These are phyloP conservation scores for Archips xylosteana DNA, from an alignment of 2,888 invertebrate species.

Conservation along the genomic window DNA sequence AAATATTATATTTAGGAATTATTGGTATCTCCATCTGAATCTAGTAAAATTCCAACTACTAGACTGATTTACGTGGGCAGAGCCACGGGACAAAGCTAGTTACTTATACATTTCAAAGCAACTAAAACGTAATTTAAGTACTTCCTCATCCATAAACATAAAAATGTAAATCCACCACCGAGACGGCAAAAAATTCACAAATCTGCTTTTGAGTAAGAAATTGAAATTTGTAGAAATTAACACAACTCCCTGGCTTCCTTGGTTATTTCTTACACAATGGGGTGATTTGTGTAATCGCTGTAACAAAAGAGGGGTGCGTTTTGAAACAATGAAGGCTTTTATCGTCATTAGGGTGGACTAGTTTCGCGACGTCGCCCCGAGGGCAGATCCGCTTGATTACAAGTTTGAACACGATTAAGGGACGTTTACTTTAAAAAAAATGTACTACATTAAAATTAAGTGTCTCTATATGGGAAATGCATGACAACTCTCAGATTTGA, in stretches of 20 bases:
- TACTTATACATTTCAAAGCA: no score
- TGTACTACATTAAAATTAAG: no score
- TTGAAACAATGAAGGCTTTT: conserved; percentile 47
- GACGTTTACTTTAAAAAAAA: background rate
- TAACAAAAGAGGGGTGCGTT: conserved; percentile 46
- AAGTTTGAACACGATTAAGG: background rate
- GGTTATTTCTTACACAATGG: conserved; percentile 44
- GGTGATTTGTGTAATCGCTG: conserved; percentile 57
- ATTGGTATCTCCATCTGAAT: no score
- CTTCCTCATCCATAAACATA: background rate
- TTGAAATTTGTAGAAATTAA: conserved; percentile 16
- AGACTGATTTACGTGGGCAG: no score
- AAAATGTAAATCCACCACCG: background rate
- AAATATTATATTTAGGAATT: no score
- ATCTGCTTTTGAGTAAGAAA: background rate
- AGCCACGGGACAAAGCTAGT: no score
- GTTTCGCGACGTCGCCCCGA: background rate
- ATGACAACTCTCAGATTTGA: no score
- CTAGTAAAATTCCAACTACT: no score
- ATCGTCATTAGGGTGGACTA: conserved; percentile 50
- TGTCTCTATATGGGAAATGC: no score
- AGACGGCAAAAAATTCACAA: background rate
- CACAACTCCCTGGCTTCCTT: conserved; percentile 15
- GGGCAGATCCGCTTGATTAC: background rate
- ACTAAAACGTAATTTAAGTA: no score